phyloP scores from a whole-genome alignment of 1,140 invertebrate species.

The Zophobas atratus region DNA sequence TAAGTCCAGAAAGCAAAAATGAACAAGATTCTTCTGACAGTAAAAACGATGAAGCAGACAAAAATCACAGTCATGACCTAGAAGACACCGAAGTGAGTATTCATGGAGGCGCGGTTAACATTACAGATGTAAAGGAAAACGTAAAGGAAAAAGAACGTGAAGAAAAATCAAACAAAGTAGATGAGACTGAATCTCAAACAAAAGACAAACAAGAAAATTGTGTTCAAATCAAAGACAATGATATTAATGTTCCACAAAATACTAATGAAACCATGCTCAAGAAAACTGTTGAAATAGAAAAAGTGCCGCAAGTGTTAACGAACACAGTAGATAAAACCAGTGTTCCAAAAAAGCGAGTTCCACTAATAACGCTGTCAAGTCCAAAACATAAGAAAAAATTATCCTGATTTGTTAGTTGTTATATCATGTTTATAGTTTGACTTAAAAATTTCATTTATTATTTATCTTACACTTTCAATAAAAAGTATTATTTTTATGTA shows the following conservation, averaged over 20 bases:
- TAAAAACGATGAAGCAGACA: too few relatives aligned
- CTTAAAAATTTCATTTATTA: slow-evolving; percentile 18
- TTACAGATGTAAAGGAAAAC: slow-evolving; percentile 30
- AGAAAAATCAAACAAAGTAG: slow-evolving; percentile 52
- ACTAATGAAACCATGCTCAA: slow-evolving; percentile 15
- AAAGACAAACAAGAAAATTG: slow-evolving; percentile 47
- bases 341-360: slow-evolving; percentile 75
- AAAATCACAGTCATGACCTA: too few relatives aligned
- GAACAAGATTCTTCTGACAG: not conserved
- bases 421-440: slow-evolving; percentile 25
- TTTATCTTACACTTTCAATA: not conserved
- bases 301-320: slow-evolving; percentile 50
- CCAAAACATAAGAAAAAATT: slow-evolving; percentile 78
- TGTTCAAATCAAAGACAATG: slow-evolving; percentile 45
- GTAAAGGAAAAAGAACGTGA: slow-evolving; percentile 8
- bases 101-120: not conserved
- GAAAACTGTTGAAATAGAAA: slow-evolving; percentile 26
- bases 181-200: slow-evolving; percentile 63
- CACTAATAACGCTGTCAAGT: slow-evolving; percentile 82
- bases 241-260: not conserved
- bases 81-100: not conserved
- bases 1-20: not conserved
- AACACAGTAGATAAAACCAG: slow-evolving; percentile 56
- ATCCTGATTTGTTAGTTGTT: slow-evolving; percentile 18
- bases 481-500: slow-evolving; percentile 37